Percentiles rank a stretch among this genome's conserved stretches.
These are phyloP conservation scores for Luscinia luscinia DNA, from an alignment of 2,797 vertebrate species.

Conservation along the genomic window DNA sequence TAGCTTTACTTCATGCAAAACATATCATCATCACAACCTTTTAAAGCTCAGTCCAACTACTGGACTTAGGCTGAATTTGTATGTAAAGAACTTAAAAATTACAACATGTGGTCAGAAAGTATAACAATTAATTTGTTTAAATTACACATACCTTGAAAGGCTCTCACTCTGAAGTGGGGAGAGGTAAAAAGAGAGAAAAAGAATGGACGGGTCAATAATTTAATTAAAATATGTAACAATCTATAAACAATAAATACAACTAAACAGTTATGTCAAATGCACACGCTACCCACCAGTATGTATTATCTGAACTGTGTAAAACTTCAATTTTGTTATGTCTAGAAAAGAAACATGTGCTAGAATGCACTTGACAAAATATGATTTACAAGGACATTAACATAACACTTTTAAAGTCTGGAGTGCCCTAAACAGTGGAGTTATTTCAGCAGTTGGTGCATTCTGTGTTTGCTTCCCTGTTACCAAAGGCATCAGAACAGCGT, in stretches of 20 bases:
- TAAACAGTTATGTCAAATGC: neutral
- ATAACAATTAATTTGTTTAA: neutral
- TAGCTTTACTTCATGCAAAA: neutral
- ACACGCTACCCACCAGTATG: neutral
- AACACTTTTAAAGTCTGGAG: neutral
- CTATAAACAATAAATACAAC: neutral
- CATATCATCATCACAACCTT: neutral
- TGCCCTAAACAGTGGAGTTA: neutral
- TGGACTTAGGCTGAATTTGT: neutral
- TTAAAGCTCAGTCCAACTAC: neutral
- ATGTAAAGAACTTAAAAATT: neutral
- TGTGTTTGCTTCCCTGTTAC: neutral
- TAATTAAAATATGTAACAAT: neutral
- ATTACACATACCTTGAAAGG: slow-evolving; percentile 87
- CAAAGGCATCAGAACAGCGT: neutral
- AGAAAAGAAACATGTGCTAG: neutral
- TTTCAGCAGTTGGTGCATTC: neutral
- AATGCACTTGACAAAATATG: neutral
- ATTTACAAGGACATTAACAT: neutral
- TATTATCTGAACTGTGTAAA: neutral
- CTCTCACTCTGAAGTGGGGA: slow-evolving; percentile 84
- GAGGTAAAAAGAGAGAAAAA: slow-evolving; percentile 47
- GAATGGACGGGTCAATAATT: slow-evolving; percentile 8
- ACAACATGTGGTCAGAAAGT: neutral
- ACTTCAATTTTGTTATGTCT: neutral